phyloP scores from a whole-genome alignment of 2,888 invertebrate species.

The Arctia plantaginis region DNA sequence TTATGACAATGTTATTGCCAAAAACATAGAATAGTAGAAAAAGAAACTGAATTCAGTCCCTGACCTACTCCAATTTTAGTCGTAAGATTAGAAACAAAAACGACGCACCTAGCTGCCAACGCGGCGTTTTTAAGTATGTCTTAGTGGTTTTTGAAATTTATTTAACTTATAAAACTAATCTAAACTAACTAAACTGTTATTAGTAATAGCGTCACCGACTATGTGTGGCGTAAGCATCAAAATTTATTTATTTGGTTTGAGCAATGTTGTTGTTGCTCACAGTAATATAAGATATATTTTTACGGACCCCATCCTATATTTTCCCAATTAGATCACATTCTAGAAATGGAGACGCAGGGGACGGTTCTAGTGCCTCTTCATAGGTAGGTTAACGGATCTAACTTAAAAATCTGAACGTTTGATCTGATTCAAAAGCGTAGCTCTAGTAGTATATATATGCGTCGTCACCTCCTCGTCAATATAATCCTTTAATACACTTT shows the following conservation, averaged over 20 bases:
- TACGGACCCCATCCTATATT: background rate
- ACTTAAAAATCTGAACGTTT: background rate
- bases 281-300: background rate
- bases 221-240: background rate
- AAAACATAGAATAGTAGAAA: slow-evolving; percentile 40
- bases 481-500: slow-evolving; percentile 33
- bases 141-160: slow-evolving; percentile 22
- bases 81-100: slow-evolving; percentile 42
- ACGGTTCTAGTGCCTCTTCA: no score
- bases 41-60: slow-evolving; percentile 40
- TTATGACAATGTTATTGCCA: slow-evolving; percentile 46
- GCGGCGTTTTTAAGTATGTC: slow-evolving; percentile 37
- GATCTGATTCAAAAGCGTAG: background rate
- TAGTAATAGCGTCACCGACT: background rate
- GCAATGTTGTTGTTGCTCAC: background rate
- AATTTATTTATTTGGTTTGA: background rate
- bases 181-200: no score
- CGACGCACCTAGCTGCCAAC: slow-evolving; percentile 48
- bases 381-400: background rate
- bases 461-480: background rate
- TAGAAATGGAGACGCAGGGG: background rate
- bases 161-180: no score
- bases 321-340: background rate
- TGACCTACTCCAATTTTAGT: slow-evolving; percentile 49
- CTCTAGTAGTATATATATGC: background rate